Percentiles rank a stretch among this genome's conserved stretches.
phyloP scores from a whole-genome alignment of 2,113 vertebrate genomes.

The Percina caprodes region DNA sequence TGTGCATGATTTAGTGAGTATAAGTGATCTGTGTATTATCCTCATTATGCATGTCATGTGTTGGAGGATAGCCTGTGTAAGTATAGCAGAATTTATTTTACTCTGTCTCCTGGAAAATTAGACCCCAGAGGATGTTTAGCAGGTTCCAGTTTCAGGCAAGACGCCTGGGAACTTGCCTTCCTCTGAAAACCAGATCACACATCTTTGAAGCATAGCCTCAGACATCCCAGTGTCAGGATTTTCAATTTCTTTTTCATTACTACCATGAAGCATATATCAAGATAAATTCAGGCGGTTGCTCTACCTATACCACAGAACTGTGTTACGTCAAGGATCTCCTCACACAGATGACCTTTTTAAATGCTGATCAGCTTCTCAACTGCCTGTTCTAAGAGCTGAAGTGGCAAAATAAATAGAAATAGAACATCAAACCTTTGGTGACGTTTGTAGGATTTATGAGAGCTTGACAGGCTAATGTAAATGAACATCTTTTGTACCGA shows the following conservation, averaged over 20 bases:
- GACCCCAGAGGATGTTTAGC: slow-evolving; percentile 21
- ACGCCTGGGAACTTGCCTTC: not conserved
- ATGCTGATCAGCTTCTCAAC: not conserved
- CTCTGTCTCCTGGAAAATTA: slow-evolving; percentile 20
- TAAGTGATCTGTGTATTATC: slow-evolving; percentile 30
- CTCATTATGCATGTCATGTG: slow-evolving; percentile 22
- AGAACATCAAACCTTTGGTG: not conserved
- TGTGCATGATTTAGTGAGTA: slow-evolving; percentile 20
- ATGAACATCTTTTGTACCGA: not conserved
- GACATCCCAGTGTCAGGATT: slow-evolving; percentile 19
- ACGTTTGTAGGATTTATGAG: slow-evolving; percentile 2
- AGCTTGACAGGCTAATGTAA: not conserved
- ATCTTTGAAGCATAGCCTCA: slow-evolving; percentile 3
- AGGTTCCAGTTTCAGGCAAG: slow-evolving; percentile 9
- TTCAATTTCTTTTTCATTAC: slow-evolving; percentile 26
- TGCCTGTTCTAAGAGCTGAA: not conserved
- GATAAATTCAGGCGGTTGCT: not conserved
- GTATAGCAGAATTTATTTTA: slow-evolving; percentile 33
- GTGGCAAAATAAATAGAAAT: slow-evolving; percentile 7
- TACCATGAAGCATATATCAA: not conserved
- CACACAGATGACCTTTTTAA: slow-evolving; percentile 5
- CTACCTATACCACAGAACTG: not conserved
- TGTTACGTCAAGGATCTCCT: not conserved
- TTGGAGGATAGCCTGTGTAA: slow-evolving; percentile 12
- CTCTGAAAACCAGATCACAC: slow-evolving; percentile 13